phyloP scores from a whole-genome alignment of 64 coral and sea anemone species.

The Montipora cactus region DNA sequence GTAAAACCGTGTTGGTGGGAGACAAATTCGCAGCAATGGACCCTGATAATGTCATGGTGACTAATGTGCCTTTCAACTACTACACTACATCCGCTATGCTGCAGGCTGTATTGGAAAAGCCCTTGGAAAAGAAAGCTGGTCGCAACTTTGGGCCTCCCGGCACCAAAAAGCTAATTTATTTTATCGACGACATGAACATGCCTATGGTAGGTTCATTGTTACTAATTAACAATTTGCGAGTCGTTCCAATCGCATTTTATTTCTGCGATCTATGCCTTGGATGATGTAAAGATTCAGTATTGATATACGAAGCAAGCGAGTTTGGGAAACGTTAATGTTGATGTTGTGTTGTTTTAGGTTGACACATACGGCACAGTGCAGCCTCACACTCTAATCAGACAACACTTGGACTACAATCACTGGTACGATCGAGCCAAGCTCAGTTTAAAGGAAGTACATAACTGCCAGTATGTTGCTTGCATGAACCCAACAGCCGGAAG shows the following conservation, averaged over 20 bases:
- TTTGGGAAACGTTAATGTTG: background rate
- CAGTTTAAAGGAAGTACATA: slow-evolving; percentile 92
- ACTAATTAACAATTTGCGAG: background rate
- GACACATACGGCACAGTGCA: slow-evolving; percentile 98
- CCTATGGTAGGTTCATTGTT: slow-evolving; percentile 64
- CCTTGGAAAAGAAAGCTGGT: slow-evolving; percentile 97
- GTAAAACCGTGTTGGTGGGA: slow-evolving; percentile 94
- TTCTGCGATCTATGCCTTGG: no score
- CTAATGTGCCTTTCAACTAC: slow-evolving; percentile 98
- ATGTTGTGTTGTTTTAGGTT: slow-evolving; percentile 69
- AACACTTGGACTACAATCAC: slow-evolving; percentile 98
- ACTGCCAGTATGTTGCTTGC: slow-evolving; percentile 97
- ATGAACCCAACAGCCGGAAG: slow-evolving; percentile 99
- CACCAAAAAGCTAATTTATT: slow-evolving; percentile 95
- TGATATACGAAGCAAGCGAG: no score
- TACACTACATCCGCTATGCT: slow-evolving; percentile 99
- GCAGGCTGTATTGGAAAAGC: slow-evolving; percentile 94
- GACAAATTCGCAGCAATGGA: slow-evolving; percentile 93
- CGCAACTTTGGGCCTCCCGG: slow-evolving; percentile 98
- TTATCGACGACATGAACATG: slow-evolving; percentile 99
- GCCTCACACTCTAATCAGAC: slow-evolving; percentile 97
- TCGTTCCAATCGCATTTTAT: no score
- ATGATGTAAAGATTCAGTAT: background rate
- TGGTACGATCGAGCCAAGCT: slow-evolving; percentile 97
- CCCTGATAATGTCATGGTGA: slow-evolving; percentile 89